phyloP scores from a whole-genome alignment of 1,140 invertebrate genomes.

The Lordiphosa clarofinis region DNA sequence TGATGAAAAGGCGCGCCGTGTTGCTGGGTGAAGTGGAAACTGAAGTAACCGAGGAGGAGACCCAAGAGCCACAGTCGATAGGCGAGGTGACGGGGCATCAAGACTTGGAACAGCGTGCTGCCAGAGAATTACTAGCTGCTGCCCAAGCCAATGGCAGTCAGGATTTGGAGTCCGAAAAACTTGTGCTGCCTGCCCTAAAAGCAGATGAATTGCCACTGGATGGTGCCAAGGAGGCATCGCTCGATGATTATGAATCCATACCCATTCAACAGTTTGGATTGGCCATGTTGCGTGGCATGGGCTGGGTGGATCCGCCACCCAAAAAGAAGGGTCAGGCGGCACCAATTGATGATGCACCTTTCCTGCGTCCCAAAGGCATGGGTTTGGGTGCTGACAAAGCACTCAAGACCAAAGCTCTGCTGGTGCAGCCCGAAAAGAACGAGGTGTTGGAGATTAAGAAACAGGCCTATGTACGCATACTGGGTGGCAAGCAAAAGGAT shows the following conservation, averaged over 20 bases:
- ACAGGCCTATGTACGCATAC: slow-evolving; percentile 86
- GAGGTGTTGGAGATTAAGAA: slow-evolving; percentile 84
- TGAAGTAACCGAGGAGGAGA: slow-evolving; percentile 24
- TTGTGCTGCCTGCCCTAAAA: slow-evolving; percentile 81
- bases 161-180: slow-evolving; percentile 73
- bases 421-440: slow-evolving; percentile 80
- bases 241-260: slow-evolving; percentile 94
- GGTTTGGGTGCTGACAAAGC: slow-evolving; percentile 93
- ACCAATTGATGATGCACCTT: slow-evolving; percentile 81
- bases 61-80: slow-evolving; percentile 34
- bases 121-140: slow-evolving; percentile 76
- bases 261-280: slow-evolving; percentile 93
- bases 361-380: slow-evolving; percentile 90
- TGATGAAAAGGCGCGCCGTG: slow-evolving; percentile 64
- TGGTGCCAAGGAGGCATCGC: slow-evolving; percentile 85
- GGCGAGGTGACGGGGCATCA: slow-evolving; percentile 65
- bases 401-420: slow-evolving; percentile 78
- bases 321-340: slow-evolving; percentile 85
- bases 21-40: slow-evolving; percentile 63
- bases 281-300: slow-evolving; percentile 97
- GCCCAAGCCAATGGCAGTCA: slow-evolving; percentile 63
- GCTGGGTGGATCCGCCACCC: slow-evolving; percentile 85
- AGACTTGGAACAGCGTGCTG: slow-evolving; percentile 82
- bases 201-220: slow-evolving; percentile 80
- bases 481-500: slow-evolving; percentile 86